Conservation (phyloP, 1,140 invertebrate genomes). For the Bombus soroeensis region DNA sequence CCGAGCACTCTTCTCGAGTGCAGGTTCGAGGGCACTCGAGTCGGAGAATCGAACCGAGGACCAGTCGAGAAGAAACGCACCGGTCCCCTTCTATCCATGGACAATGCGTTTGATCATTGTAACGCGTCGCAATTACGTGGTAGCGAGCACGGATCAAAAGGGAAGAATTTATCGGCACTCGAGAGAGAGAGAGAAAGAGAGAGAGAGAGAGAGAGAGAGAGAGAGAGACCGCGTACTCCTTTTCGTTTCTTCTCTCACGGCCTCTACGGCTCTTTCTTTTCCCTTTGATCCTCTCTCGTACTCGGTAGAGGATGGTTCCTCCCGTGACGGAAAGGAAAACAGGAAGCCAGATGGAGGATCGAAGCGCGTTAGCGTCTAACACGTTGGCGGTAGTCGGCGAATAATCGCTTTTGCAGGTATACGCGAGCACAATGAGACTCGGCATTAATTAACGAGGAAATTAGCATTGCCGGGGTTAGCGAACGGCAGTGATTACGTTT, state of each 20-base stretch:
- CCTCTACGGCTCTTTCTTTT: too few relatives aligned
- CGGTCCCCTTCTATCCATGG: constrained; percentile 32
- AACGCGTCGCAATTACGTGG: constrained; percentile 55
- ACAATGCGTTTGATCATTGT: constrained; percentile 60
- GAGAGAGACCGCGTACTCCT: not conserved
- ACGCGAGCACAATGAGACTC: constrained; percentile 75
- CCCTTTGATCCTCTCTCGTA: not conserved
- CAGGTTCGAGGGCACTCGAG: constrained; percentile 53
- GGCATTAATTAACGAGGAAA: constrained; percentile 81
- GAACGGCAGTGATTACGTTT: constrained; percentile 78
- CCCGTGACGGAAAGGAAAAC: constrained; percentile 24
- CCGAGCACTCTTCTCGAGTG: constrained; percentile 45
- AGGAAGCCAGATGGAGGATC: constrained; percentile 37
- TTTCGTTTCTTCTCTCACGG: not conserved
- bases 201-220: not conserved
- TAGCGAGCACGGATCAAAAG: not conserved
- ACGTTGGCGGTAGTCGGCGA: constrained; percentile 36
- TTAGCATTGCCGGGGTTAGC: constrained; percentile 78
- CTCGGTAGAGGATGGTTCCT: not conserved
- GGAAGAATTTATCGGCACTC: not conserved
- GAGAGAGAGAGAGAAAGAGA: not conserved
- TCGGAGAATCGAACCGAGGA: constrained; percentile 12
- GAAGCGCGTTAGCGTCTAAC: constrained; percentile 40
- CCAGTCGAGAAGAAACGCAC: constrained; percentile 30
- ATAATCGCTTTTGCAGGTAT: constrained; percentile 61